Conservation (phyloP, 2,888 invertebrate genomes). For the Drosophila crucigera region DNA sequence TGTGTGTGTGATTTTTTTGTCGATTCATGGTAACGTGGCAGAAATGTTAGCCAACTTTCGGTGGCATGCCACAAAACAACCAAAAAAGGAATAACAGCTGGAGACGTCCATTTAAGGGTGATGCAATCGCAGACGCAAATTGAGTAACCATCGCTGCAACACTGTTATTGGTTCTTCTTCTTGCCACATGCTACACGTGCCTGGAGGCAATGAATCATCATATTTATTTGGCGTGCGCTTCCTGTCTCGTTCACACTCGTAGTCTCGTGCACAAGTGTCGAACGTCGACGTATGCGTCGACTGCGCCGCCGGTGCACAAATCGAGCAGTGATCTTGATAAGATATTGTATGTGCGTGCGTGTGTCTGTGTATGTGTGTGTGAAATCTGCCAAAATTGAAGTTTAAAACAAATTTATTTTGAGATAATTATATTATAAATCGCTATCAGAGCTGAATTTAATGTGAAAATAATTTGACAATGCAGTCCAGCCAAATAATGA, state of each 20-base stretch:
- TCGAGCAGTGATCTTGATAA: conserved; percentile 8
- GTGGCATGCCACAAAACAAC: conserved; percentile 66
- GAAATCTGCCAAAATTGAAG: background rate
- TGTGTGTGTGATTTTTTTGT: conserved; percentile 21
- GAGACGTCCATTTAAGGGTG: conserved; percentile 58
- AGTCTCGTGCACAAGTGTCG: background rate
- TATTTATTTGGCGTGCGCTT: conserved; percentile 6
- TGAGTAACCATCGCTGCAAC: conserved; percentile 34
- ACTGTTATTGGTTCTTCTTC: background rate
- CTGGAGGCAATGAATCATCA: conserved; percentile 30
- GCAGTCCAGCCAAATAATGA: conserved; percentile 29
- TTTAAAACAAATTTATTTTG: background rate
- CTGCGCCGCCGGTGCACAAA: conserved; percentile 4
- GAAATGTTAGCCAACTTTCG: conserved; percentile 20
- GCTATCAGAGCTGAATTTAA: background rate
- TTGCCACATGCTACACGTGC: conserved; percentile 45
- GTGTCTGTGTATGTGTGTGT: background rate
- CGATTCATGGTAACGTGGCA: conserved; percentile 67
- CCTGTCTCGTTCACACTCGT: conserved; percentile 1
- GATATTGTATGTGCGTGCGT: background rate
- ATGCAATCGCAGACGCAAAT: conserved; percentile 63
- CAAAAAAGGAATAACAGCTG: conserved; percentile 24
- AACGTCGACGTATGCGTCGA: background rate
- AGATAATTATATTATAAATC: background rate
- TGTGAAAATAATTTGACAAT: background rate